A percentile compares a stretch with the other conserved stretches of the same genome.
These are phyloP conservation scores for Megaceryle alcyon DNA, from an alignment of 2,797 vertebrate genomes.

Conservation along the genomic window DNA sequence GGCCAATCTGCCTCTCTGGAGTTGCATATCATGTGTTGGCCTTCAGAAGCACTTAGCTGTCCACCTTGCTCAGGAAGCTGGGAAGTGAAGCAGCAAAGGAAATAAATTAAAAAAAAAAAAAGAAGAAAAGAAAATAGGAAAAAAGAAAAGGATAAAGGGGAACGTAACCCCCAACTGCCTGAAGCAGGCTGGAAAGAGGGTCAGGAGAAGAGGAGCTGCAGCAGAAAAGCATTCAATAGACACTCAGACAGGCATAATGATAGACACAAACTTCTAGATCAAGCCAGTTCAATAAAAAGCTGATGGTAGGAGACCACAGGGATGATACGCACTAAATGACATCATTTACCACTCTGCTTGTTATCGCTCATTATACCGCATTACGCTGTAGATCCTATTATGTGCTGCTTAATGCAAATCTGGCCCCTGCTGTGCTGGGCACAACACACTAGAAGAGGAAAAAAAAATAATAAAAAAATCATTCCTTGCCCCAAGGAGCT, in stretches of 20 bases:
- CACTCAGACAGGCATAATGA: neutral
- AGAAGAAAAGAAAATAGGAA: too few relatives aligned
- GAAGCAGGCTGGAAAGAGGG: neutral
- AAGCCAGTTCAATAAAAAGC: neutral
- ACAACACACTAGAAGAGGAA: neutral
- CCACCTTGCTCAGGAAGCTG: rapidly evolving
- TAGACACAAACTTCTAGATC: neutral
- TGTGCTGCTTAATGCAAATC: neutral
- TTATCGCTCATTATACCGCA: neutral
- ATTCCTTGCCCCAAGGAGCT: neutral
- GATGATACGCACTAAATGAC: neutral
- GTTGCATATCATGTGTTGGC: neutral
- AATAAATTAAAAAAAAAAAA: neutral
- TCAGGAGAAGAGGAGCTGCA: neutral
- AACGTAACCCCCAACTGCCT: neutral
- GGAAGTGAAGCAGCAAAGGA: neutral
- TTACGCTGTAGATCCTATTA: neutral
- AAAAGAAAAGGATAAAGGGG: neutral
- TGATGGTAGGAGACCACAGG: neutral
- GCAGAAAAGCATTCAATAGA: neutral
- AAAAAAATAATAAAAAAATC: neutral
- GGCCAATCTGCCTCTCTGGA: neutral
- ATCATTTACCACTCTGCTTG: conserved; percentile 14
- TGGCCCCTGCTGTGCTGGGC: neutral
- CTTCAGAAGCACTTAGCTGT: neutral